phyloP scores from a whole-genome alignment of 2,113 vertebrate genomes.

The Hippocampus mohnikei region DNA sequence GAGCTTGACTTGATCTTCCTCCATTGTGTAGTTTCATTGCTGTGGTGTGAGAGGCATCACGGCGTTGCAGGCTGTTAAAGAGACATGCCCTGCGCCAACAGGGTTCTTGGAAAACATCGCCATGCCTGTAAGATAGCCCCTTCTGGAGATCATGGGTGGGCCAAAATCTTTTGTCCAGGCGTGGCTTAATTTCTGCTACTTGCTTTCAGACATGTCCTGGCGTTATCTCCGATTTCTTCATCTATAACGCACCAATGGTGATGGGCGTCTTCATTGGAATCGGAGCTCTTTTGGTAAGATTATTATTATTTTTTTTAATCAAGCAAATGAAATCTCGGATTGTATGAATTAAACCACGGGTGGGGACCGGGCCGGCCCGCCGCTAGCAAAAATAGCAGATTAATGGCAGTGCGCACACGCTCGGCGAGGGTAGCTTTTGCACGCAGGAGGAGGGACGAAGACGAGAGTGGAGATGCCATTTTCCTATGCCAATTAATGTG shows the following conservation, averaged over 20 bases:
- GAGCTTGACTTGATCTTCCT: neutral
- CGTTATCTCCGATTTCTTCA: neutral
- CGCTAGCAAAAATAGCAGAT: too few species aligned
- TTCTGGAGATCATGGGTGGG: neutral
- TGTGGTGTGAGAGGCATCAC: constrained; percentile 36
- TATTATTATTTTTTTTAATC: neutral
- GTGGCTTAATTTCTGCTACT: neutral
- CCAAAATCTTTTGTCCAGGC: neutral
- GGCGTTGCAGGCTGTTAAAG: rapidly evolving
- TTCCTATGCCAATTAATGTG: too few species aligned
- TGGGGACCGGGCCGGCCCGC: too few species aligned
- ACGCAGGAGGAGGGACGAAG: too few species aligned
- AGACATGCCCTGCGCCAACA: constrained; percentile 42
- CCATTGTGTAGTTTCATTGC: constrained; percentile 54
- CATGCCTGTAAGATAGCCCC: constrained; percentile 48
- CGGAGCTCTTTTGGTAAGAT: constrained; percentile 58
- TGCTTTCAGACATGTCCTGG: constrained; percentile 43
- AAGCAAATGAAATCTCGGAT: neutral
- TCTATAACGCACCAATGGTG: constrained; percentile 25
- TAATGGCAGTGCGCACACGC: too few species aligned
- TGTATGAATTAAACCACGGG: too few species aligned
- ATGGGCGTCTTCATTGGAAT: constrained; percentile 50
- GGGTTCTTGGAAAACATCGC: neutral
- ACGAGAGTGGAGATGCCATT: too few species aligned
- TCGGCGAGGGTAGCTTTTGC: too few species aligned